These are phyloP conservation scores for Microtus pennsylvanicus DNA, from an alignment of 2,113 vertebrate species.

Conservation along the genomic window DNA sequence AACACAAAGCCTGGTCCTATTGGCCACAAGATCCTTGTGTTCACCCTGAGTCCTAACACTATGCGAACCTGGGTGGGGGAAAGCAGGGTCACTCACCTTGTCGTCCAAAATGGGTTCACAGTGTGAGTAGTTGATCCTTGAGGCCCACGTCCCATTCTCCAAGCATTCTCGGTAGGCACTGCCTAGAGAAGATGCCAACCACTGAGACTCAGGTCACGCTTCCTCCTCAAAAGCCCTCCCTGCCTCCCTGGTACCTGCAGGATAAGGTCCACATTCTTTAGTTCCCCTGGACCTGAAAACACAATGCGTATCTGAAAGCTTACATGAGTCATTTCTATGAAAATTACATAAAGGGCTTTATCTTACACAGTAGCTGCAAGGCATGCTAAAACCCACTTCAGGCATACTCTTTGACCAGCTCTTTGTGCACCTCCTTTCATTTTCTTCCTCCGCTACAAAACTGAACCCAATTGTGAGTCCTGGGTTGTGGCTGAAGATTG, in stretches of 20 bases:
- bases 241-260: not conserved
- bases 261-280: not conserved
- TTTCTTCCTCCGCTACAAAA: constrained; percentile 22
- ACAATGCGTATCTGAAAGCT: not conserved
- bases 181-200: constrained; percentile 84
- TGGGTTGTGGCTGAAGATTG: not conserved
- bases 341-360: not conserved
- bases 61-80: not conserved
- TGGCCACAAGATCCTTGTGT: not conserved
- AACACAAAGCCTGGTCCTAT: not conserved
- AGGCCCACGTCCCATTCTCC: constrained; percentile 97
- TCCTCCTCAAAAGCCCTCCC: not conserved
- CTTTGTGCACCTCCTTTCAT: not conserved
- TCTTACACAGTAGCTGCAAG: not conserved
- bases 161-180: constrained; percentile 96
- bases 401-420: not conserved
- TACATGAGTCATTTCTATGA: not conserved
- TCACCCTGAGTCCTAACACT: not conserved
- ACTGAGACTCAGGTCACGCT: not conserved
- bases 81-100: constrained; percentile 89
- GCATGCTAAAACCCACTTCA: not conserved
- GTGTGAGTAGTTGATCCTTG: constrained; percentile 96
- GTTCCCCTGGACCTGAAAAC: not conserved
- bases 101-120: constrained; percentile 97
- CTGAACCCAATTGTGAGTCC: not conserved